Evolutionary conservation across 2,113 vertebrate genomes (phyloP).

Genomic region (Antechinus flavipes): DNA sequence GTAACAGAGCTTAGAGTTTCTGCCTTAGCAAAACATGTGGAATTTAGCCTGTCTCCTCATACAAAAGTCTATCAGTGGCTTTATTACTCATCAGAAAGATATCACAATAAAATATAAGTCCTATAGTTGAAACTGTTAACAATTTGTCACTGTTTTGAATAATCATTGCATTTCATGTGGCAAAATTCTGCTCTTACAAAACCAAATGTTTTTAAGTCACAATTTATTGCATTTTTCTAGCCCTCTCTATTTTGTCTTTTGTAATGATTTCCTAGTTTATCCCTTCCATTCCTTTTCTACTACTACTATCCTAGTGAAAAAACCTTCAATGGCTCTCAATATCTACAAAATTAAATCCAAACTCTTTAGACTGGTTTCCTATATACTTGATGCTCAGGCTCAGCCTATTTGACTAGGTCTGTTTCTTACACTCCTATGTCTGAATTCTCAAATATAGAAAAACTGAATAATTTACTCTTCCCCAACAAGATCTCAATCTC

Average conservation of each 20-base stretch:
- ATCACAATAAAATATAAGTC: constrained; percentile 15
- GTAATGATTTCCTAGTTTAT: not conserved
- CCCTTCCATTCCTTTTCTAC: not conserved
- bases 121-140: constrained; percentile 19
- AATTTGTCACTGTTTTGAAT: constrained; percentile 1
- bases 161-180: not conserved
- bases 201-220: constrained; percentile 10
- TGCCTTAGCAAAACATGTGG: not conserved
- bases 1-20: too few relatives aligned
- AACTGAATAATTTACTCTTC: not conserved
- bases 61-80: not conserved
- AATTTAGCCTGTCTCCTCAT: not conserved
- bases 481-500: not conserved
- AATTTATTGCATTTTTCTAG: constrained; percentile 2
- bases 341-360: not conserved
- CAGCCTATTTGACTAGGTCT: not conserved
- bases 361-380: not conserved
- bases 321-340: not conserved
- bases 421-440: not conserved
- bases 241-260: not conserved
- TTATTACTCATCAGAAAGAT: not conserved
- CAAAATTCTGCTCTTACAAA: not conserved
- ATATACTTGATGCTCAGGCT: not conserved
- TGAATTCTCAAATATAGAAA: not conserved
- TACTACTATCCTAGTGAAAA: not conserved